Conservation (phyloP, 2,888 invertebrate genomes). For the Harpalus rubripes region DNA sequence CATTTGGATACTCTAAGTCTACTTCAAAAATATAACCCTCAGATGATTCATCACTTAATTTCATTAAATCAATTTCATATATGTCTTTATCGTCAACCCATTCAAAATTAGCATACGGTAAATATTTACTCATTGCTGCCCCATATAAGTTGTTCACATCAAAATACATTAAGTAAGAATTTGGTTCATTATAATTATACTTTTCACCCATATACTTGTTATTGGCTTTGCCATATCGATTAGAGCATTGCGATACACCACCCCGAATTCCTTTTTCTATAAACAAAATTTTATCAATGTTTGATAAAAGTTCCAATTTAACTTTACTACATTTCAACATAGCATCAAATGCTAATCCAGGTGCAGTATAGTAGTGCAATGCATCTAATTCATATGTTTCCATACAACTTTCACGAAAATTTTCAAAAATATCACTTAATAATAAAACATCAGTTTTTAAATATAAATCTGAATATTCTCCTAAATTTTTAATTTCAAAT, state of each 20-base stretch:
- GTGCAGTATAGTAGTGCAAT: constrained; percentile 73
- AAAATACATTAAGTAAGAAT: constrained; percentile 71
- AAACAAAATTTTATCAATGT: constrained; percentile 73
- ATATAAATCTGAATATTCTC: constrained; percentile 73
- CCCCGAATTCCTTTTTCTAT: constrained; percentile 72
- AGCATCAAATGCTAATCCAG: constrained; percentile 73
- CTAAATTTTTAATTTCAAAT: constrained; percentile 72
- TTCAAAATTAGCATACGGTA: constrained; percentile 72
- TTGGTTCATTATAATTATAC: constrained; percentile 70
- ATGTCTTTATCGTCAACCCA: constrained; percentile 70
- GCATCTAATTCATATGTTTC: constrained; percentile 71
- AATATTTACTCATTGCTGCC: constrained; percentile 69
- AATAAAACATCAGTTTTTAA: constrained; percentile 72
- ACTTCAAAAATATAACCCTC: constrained; percentile 74
- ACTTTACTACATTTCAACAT: constrained; percentile 73
- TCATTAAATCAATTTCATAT: constrained; percentile 51
- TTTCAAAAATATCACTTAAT: constrained; percentile 72
- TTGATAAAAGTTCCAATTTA: constrained; percentile 72
- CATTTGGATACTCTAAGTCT: constrained; percentile 74
- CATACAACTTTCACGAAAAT: constrained; percentile 72
- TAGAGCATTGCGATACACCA: constrained; percentile 72
- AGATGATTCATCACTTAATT: constrained; percentile 66
- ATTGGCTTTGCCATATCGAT: constrained; percentile 72
- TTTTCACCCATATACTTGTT: constrained; percentile 72
- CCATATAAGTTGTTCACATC: constrained; percentile 73